These are phyloP conservation scores for Elaphurus davidianus DNA, from an alignment of 2,113 vertebrate species.

Conservation along the genomic window DNA sequence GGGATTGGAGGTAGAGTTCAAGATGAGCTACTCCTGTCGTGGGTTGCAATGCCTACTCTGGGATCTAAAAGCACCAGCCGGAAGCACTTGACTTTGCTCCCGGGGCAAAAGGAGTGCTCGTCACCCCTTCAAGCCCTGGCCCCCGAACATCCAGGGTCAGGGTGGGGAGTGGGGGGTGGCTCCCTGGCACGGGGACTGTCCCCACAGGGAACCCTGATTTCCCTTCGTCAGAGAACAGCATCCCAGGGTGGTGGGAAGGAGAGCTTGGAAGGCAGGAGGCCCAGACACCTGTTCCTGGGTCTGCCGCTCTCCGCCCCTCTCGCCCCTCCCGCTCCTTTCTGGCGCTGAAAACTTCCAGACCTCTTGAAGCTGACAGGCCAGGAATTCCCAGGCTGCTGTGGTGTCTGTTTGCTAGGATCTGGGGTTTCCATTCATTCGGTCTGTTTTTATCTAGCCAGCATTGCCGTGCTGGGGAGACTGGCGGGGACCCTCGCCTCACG, in stretches of 20 bases:
- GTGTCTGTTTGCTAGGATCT: background rate
- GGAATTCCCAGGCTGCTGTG: background rate
- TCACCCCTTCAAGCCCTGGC: background rate
- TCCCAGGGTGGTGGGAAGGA: background rate
- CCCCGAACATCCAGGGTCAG: background rate
- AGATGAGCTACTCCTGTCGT: background rate
- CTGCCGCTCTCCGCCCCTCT: background rate
- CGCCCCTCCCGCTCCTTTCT: background rate
- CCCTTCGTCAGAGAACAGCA: background rate
- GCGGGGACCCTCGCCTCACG: background rate
- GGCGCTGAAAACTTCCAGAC: background rate
- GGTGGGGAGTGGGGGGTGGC: background rate
- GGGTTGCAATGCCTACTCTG: accelerated
- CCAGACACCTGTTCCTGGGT: background rate
- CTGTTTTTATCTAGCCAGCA: background rate
- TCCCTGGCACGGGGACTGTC: background rate
- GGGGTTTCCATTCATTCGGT: background rate
- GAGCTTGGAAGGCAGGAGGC: background rate
- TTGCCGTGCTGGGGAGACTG: background rate
- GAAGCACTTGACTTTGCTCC: background rate
- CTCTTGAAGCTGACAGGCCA: background rate
- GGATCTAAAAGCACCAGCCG: background rate
- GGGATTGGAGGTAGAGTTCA: background rate
- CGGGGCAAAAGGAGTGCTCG: background rate
- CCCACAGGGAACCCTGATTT: background rate